A percentile compares a stretch with the other conserved stretches of the same genome.
Evolutionary conservation across 2,888 invertebrate genomes (phyloP).

Genomic region (Andrena minutula): DNA sequence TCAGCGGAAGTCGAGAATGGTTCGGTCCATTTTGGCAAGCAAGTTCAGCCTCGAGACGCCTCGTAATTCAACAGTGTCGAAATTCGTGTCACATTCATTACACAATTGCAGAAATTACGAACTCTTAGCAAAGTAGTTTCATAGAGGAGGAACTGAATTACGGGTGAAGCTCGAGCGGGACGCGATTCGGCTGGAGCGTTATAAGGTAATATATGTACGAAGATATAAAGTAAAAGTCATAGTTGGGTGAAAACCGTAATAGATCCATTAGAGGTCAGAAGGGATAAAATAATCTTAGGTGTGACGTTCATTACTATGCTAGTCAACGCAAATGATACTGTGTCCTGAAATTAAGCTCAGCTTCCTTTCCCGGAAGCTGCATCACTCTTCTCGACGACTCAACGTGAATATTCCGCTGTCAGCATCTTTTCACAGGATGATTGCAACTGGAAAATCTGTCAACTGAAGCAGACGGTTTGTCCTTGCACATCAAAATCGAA

Average conservation of each 20-base stretch:
- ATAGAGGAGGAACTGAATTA: neutral
- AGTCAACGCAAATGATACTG: neutral
- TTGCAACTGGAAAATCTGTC: too few species aligned
- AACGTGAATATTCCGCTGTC: neutral
- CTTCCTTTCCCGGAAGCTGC: neutral
- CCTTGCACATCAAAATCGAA: too few species aligned
- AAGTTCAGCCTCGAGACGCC: neutral
- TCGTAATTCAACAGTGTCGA: neutral
- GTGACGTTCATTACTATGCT: neutral
- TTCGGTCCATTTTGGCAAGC: neutral
- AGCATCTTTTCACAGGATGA: neutral
- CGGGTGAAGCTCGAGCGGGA: neutral
- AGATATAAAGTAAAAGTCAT: neutral
- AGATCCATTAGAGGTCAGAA: neutral
- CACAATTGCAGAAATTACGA: slow-evolving; percentile 23
- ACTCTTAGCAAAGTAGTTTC: slow-evolving; percentile 11
- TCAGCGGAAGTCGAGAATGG: slow-evolving; percentile 2
- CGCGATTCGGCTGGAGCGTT: neutral
- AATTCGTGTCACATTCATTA: slow-evolving; percentile 1
- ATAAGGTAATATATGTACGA: slow-evolving; percentile 12
- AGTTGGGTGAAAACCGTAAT: neutral
- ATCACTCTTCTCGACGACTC: neutral
- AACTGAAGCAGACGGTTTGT: too few species aligned
- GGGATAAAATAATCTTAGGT: neutral
- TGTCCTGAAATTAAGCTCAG: neutral